Base-by-base conservation (phyloP, 92 coral and sea anemone genomes). In the Pocillopora meandrina region DNA sequence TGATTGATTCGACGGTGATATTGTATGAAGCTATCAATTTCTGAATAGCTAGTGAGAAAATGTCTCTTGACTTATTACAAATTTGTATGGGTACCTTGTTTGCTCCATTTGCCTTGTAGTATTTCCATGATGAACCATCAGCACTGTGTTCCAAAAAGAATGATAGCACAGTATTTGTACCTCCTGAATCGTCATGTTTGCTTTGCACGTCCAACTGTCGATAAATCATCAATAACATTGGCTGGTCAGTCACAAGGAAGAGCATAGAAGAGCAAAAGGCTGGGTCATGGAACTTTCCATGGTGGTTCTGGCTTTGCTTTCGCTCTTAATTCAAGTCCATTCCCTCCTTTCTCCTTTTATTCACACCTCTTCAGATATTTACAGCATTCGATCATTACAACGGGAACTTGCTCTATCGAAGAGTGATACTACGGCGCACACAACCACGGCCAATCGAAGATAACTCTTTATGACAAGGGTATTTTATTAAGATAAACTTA, bases 191-290 rank as follows among this genome's bases (percentile, higher is more conserved):
- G 72, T 86, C 82, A 73, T 77, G 84, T 56, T 86, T 80, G 62
- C 86, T 83, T 75, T 89, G 92, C 15, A 85, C 79, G 19, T 76
- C 77, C 26, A 89, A 71, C 92, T 89, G 63, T 0, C n/a, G 15
- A 12, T 26, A 61, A 55, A 74, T 13, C n/a, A 10, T 16, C n/a
- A 73, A 7, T 9, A 49, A 55, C 12, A 56, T 23, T n/a, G 3
- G 14, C 14, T 68, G 17, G 72, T 68, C 52, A 68, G 17, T 68
- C 9, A 64, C 68, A 42, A 42, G 52, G 52, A 42, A 42, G 52
- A 7, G 8, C 52, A 42, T 64, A 1, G 18, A 61, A 15, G 65
- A 61, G 65, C n/a, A n/a, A n/a, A 14, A 12, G 18, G 6, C 14
- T 14, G 17, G 1, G n/a, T 61, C n/a, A 61, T 18, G 2, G n/a